A percentile compares a stretch with the other conserved stretches of the same genome.
These are phyloP conservation scores for Pentalonia nigronervosa DNA, from an alignment of 1,140 invertebrate genomes.

Conservation along the genomic window DNA sequence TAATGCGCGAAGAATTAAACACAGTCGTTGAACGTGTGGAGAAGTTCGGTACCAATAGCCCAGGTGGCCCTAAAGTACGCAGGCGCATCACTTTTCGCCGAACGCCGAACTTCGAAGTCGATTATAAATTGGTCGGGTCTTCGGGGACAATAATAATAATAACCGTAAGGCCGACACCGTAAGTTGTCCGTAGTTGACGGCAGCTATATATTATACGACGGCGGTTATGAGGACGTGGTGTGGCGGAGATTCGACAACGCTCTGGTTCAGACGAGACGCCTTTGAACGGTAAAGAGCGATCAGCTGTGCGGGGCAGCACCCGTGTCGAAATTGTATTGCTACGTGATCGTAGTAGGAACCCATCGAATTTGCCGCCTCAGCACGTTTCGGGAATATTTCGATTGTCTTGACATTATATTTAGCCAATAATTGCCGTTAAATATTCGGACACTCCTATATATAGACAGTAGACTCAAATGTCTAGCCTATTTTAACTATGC, in stretches of 20 bases:
- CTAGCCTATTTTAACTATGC: too few species aligned
- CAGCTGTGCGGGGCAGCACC: too few species aligned
- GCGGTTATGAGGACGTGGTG: not conserved
- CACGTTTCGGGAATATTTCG: not conserved
- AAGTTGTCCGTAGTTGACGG: not conserved
- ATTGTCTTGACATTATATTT: too few species aligned
- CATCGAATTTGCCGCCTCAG: not conserved
- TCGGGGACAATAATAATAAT: slow-evolving; percentile 1
- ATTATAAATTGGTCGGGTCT: slow-evolving; percentile 34
- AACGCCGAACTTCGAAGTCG: slow-evolving; percentile 29
- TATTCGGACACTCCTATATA: not conserved
- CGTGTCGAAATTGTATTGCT: not conserved
- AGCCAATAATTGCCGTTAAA: not conserved
- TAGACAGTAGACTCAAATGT: too few species aligned
- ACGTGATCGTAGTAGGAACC: not conserved
- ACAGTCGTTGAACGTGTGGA: slow-evolving; percentile 31
- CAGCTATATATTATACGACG: too few species aligned
- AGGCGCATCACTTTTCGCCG: not conserved
- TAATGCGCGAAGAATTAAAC: slow-evolving; percentile 37
- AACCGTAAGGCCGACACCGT: not conserved
- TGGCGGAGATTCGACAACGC: not conserved
- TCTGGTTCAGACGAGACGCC: not conserved
- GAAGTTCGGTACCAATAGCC: not conserved
- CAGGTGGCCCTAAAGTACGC: not conserved
- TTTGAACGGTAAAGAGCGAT: not conserved